These are phyloP conservation scores for Arion vulgaris DNA, from an alignment of 1,140 invertebrate species.

Conservation along the genomic window DNA sequence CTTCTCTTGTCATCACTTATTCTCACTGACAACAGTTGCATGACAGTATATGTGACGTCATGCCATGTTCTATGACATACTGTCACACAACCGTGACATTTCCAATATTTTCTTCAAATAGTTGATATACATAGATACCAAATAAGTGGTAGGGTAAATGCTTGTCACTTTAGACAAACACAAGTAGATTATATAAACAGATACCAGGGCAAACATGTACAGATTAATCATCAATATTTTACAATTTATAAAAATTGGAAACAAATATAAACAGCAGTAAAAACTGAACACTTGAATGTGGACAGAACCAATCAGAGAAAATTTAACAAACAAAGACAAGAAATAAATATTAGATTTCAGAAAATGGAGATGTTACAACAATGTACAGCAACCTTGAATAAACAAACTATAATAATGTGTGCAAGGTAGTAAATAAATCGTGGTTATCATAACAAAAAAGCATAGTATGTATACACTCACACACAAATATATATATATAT, in stretches of 20 bases:
- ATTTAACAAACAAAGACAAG: not conserved
- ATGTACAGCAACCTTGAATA: not conserved
- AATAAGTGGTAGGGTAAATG: too few relatives aligned
- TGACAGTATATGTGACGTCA: too few relatives aligned
- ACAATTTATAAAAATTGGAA: not conserved
- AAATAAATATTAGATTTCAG: not conserved
- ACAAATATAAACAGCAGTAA: conserved; percentile 1
- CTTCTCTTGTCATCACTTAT: too few relatives aligned
- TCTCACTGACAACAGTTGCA: too few relatives aligned
- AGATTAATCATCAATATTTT: not conserved
- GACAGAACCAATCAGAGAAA: not conserved
- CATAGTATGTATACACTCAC: too few relatives aligned
- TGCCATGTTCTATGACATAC: too few relatives aligned
- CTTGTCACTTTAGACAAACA: not conserved
- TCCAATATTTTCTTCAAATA: too few relatives aligned
- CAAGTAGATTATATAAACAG: too few relatives aligned
- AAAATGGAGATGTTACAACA: not conserved
- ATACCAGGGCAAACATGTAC: not conserved
- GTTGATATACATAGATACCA: too few relatives aligned
- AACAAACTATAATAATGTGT: not conserved
- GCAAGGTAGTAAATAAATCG: not conserved
- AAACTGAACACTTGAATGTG: not conserved
- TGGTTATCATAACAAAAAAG: not conserved
- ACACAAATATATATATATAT: not conserved
- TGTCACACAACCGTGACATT: too few relatives aligned